phyloP scores from a whole-genome alignment of 2,888 invertebrate genomes.

The Ypsolopha scabrella region DNA sequence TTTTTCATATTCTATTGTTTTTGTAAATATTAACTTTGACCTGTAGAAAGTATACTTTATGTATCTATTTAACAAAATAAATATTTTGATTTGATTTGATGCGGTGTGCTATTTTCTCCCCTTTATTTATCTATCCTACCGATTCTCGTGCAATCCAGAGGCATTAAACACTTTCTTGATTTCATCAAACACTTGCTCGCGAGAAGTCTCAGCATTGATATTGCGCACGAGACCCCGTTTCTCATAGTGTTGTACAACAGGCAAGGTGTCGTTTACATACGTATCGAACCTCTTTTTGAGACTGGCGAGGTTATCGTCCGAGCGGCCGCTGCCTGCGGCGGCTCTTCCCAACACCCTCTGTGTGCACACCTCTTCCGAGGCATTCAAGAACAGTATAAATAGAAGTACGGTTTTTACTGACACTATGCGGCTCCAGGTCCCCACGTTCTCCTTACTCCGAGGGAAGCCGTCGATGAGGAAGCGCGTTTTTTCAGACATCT shows the following conservation, averaged over 20 bases:
- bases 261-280: conserved; percentile 87
- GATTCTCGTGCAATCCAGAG: not conserved
- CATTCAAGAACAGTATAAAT: conserved; percentile 94
- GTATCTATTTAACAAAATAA: too few species aligned
- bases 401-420: conserved; percentile 84
- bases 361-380: conserved; percentile 85
- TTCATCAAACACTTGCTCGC: conserved; percentile 75
- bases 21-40: too few species aligned
- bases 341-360: conserved; percentile 89
- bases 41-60: too few species aligned
- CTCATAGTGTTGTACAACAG: conserved; percentile 88
- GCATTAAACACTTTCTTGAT: conserved; percentile 65
- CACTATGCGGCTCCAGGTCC: conserved; percentile 93
- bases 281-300: conserved; percentile 89
- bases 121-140: conserved; percentile 30
- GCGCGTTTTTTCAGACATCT: conserved; percentile 73
- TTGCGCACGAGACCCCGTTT: conserved; percentile 76
- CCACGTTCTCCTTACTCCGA: conserved; percentile 94
- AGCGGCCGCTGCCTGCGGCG: conserved; percentile 88
- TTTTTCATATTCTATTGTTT: too few species aligned
- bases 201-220: conserved; percentile 77
- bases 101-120: conserved; percentile 13
- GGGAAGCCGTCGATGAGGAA: conserved; percentile 99
- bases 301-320: conserved; percentile 94
- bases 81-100: too few species aligned